Evolutionary conservation across 1,140 invertebrate species (phyloP).

Genomic region (Venustaconcha ellipsiformis): DNA sequence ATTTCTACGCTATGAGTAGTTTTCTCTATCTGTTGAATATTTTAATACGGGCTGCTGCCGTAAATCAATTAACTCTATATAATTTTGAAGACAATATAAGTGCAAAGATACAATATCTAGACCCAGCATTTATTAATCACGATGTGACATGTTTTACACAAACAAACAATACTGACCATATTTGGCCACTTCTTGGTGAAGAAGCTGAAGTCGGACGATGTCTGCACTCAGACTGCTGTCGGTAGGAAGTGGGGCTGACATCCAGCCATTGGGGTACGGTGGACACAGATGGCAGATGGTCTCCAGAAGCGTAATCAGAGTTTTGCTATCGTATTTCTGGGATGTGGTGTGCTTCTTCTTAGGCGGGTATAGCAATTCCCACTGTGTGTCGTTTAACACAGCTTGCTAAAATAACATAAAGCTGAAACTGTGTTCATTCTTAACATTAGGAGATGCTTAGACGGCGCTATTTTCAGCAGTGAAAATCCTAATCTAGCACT

Average conservation of each 20-base stretch:
- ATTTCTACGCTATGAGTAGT: too few relatives aligned
- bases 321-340: slow-evolving; percentile 46
- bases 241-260: slow-evolving; percentile 38
- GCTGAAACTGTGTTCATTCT: too few relatives aligned
- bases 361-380: slow-evolving; percentile 54
- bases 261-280: slow-evolving; percentile 62
- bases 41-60: too few relatives aligned
- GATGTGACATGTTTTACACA: too few relatives aligned
- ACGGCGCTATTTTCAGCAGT: too few relatives aligned
- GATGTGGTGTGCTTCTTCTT: slow-evolving; percentile 41
- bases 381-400: slow-evolving; percentile 48
- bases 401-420: slow-evolving; percentile 4
- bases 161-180: slow-evolving; percentile 22
- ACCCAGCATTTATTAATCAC: too few relatives aligned
- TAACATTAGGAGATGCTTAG: too few relatives aligned
- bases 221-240: slow-evolving; percentile 57
- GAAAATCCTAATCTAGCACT: too few relatives aligned
- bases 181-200: slow-evolving; percentile 40
- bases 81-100: too few relatives aligned
- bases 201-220: slow-evolving; percentile 53
- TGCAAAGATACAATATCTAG: too few relatives aligned
- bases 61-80: too few relatives aligned
- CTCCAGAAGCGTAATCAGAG: slow-evolving; percentile 52
- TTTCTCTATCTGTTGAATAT: too few relatives aligned
- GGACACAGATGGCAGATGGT: slow-evolving; percentile 59